phyloP scores from a whole-genome alignment of 1,140 invertebrate species.

The Neuroterus valhalla region DNA sequence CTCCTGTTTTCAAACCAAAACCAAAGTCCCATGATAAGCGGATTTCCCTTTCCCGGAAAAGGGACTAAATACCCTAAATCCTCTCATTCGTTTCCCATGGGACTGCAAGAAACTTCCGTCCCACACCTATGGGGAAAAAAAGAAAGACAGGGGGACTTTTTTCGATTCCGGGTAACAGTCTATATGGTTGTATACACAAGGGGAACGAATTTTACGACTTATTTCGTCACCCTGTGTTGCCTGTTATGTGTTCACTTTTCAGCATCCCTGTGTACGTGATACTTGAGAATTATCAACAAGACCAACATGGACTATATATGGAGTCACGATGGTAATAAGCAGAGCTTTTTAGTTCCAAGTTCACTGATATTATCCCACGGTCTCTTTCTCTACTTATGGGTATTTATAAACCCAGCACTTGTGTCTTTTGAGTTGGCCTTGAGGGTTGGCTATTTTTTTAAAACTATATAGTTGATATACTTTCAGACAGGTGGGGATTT shows the following conservation, averaged over 20 bases:
- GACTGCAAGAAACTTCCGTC: slow-evolving; percentile 5
- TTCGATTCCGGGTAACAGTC: slow-evolving; percentile 19
- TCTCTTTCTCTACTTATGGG: background rate
- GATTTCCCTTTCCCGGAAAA: slow-evolving; percentile 45
- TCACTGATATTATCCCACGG: slow-evolving; percentile 28
- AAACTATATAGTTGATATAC: background rate
- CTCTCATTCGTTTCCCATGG: slow-evolving; percentile 35
- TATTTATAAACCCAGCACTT: slow-evolving; percentile 1
- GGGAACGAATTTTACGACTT: slow-evolving; percentile 14
- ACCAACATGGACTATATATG: background rate
- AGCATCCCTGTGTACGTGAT: slow-evolving; percentile 21
- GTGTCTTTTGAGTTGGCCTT: background rate
- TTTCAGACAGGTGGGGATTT: slow-evolving; percentile 15
- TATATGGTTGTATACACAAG: background rate
- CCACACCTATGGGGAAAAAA: background rate
- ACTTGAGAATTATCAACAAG: slow-evolving; percentile 24
- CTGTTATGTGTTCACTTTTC: background rate
- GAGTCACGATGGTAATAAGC: slow-evolving; percentile 13
- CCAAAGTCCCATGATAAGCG: slow-evolving; percentile 50
- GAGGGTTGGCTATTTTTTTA: background rate
- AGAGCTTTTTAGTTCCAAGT: slow-evolving; percentile 21
- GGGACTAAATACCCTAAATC: slow-evolving; percentile 13
- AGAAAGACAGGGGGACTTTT: background rate
- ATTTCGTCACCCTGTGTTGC: too few relatives aligned
- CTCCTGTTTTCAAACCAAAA: background rate